Percentiles rank a stretch among this genome's conserved stretches.
Evolutionary conservation across 2,797 vertebrate species (phyloP).

Genomic region (Sebastes wilsoni): DNA sequence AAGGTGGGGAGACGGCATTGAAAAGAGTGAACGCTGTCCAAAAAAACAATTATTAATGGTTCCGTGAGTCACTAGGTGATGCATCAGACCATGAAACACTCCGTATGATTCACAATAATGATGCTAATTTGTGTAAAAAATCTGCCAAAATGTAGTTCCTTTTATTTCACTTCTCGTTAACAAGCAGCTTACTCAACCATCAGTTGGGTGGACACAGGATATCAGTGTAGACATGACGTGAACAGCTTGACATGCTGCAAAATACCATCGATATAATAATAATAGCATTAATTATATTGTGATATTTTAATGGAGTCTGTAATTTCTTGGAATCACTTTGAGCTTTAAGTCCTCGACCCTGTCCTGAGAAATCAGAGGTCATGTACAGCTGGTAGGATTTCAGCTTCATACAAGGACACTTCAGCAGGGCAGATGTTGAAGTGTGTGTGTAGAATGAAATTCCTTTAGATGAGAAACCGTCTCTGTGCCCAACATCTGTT

Average conservation of each 20-base stretch:
- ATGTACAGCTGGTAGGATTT: not conserved
- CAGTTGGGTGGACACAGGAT: not conserved
- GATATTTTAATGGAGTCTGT: not conserved
- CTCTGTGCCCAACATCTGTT: not conserved
- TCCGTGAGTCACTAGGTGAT: not conserved
- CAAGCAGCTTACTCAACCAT: not conserved
- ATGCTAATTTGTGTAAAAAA: not conserved
- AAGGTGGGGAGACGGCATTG: not conserved
- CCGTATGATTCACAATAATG: not conserved
- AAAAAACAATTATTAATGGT: not conserved
- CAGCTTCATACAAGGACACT: not conserved
- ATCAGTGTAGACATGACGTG: not conserved
- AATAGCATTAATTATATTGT: not conserved
- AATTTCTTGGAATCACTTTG: not conserved
- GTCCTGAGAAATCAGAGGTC: not conserved
- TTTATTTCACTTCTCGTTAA: not conserved
- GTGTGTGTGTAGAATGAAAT: too few relatives aligned
- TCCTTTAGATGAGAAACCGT: not conserved
- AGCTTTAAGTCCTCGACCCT: not conserved
- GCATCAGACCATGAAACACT: not conserved
- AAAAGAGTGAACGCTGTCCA: not conserved
- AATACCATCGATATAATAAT: not conserved
- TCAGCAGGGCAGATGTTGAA: too few relatives aligned
- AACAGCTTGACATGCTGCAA: not conserved
- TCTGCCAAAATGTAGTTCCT: not conserved